Conservation (phyloP, 2,797 vertebrate genomes). For the Leuciscus waleckii region DNA sequence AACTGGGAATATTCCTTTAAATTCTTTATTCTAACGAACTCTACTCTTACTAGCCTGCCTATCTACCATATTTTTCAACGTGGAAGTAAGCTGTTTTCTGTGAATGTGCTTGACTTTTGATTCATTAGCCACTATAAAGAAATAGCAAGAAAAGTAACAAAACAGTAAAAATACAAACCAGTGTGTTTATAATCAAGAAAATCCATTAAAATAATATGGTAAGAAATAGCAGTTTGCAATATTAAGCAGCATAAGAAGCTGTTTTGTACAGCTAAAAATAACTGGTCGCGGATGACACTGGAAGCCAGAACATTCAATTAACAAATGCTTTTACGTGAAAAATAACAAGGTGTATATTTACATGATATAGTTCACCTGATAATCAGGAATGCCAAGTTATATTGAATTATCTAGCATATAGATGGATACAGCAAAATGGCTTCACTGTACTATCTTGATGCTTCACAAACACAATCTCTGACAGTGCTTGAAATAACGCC, state of each 20-base stretch:
- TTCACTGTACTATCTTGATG: background rate
- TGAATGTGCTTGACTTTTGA: background rate
- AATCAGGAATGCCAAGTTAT: slow-evolving; percentile 53
- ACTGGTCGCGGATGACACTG: background rate
- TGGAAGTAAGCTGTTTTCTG: background rate
- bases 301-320: background rate
- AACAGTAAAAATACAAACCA: background rate
- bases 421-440: slow-evolving; percentile 13
- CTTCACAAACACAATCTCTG: background rate
- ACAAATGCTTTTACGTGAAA: background rate
- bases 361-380: slow-evolving; percentile 56
- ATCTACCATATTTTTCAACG: background rate
- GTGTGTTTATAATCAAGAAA: background rate
- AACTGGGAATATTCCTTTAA: background rate
- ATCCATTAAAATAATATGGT: background rate
- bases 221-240: background rate
- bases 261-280: background rate
- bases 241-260: background rate
- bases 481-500: background rate
- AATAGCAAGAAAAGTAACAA: background rate
- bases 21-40: slow-evolving; percentile 43
- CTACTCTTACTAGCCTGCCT: slow-evolving; percentile 40
- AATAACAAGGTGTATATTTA: slow-evolving; percentile 13
- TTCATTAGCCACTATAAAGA: background rate
- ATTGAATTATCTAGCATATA: slow-evolving; percentile 49